Conservation (phyloP, 1,140 invertebrate genomes). For the Nasonia longicornis region DNA sequence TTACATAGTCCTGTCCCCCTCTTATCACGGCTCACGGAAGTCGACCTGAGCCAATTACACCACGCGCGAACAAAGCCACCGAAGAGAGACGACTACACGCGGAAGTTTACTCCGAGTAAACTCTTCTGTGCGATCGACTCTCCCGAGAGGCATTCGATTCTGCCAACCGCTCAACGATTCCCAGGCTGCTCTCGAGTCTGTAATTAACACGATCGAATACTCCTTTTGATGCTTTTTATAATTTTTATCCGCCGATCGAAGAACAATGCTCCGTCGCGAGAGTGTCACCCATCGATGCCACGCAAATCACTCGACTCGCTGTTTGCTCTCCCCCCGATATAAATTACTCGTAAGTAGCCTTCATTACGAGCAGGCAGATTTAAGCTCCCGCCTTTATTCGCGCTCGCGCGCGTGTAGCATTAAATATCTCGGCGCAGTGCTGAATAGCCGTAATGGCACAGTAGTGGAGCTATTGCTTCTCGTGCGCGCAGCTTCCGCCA, state of each 20-base stretch:
- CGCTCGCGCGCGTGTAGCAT: conserved; percentile 2
- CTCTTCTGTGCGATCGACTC: no score
- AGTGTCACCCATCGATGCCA: no score
- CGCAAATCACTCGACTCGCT: no score
- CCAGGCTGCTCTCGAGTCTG: no score
- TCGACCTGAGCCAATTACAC: neutral
- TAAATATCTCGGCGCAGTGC: neutral
- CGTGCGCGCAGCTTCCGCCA: neutral
- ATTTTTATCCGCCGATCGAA: no score
- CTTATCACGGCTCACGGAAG: neutral
- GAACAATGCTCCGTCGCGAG: no score
- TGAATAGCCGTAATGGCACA: conserved; percentile 24
- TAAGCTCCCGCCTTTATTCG: neutral
- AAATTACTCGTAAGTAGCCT: conserved; percentile 25
- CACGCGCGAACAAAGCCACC: neutral
- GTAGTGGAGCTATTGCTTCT: neutral
- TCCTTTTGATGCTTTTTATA: no score
- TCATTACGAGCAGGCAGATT: conserved; percentile 7
- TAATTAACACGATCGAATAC: no score
- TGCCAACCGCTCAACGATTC: neutral
- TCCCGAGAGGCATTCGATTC: neutral
- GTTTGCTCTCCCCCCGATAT: neutral
- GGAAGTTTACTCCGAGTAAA: neutral
- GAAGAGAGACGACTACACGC: no score
- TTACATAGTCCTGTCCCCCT: neutral